Base-by-base conservation (phyloP, 2,797 vertebrate species). In the Fistularia tabacaria region DNA sequence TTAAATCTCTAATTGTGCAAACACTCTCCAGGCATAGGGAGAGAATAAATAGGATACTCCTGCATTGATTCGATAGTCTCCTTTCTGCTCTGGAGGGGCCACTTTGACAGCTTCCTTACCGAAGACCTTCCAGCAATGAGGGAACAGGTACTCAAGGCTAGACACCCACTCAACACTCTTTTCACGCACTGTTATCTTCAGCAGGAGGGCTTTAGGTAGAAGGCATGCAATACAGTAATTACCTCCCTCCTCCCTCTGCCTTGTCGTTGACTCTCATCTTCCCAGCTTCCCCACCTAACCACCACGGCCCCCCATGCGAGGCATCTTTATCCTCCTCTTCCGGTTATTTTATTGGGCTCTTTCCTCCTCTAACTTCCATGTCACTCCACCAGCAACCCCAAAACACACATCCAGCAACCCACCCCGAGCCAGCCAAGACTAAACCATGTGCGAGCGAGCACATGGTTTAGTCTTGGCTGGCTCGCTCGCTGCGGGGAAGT, bases 181-280 rank as follows among this genome's bases (percentile, higher is more conserved):
- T 71, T 66, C 67, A 68, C 70, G 76, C 66, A 64, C 61, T 79
- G 75, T 82, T 83, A 87, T 85, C 87, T 82, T 53, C 72, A 77
- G 74, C 57, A 81, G 78, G 74, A 74, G 59, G 74, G 73, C 80
- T 87, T 80, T 82, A 84, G 83, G 86, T 76, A 72, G 81, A 79
- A 83, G 72, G 73, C 69, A 79, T 48, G 39, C 76, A 84, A 61
- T 81, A 81, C 80, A 81, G 78, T 85, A 83, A 85, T 83, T 80
- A 84, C 77, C 74, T 71, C 62, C 68, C 46, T 60, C 59, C 38
- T 64, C 57, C 46, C 14, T 51, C 43, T 10, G 15, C 40, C 54
- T 47, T 43, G 51, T 51, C 52, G 36, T 64, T 54, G 41, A 36
- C 51, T 71, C 52, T 73, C 71, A 66, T 62, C 54, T 74, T 62